These are phyloP conservation scores for Argyresthia goedartella DNA, from an alignment of 2,888 invertebrate species.

Conservation along the genomic window DNA sequence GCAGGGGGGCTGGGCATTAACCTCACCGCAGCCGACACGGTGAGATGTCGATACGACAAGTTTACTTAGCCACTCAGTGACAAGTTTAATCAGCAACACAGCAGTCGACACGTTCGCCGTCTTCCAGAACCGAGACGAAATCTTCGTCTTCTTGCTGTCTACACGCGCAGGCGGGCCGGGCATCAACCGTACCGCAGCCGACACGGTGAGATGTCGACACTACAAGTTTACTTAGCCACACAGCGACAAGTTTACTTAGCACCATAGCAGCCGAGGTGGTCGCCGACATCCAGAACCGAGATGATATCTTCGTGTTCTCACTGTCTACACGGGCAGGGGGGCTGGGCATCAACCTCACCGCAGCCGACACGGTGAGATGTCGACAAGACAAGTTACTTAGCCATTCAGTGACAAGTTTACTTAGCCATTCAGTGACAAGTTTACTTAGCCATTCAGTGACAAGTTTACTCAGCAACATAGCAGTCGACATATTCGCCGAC, in stretches of 20 bases:
- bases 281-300: slow-evolving; percentile 90
- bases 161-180: slow-evolving; percentile 95
- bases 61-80: no score
- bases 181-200: slow-evolving; percentile 95
- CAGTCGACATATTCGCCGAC: slow-evolving; percentile 98
- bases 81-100: no score
- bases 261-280: no score
- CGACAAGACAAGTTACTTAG: not conserved
- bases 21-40: slow-evolving; percentile 93
- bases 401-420: no score
- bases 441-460: no score
- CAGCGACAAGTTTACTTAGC: slow-evolving; percentile 87
- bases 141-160: slow-evolving; percentile 94
- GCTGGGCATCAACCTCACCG: slow-evolving; percentile 94
- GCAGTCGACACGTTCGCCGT: slow-evolving; percentile 92
- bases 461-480: no score
- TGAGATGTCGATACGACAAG: slow-evolving; percentile 64
- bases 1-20: slow-evolving; percentile 98
- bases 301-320: slow-evolving; percentile 95
- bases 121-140: slow-evolving; percentile 90
- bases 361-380: slow-evolving; percentile 91
- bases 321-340: slow-evolving; percentile 95
- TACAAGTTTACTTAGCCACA: slow-evolving; percentile 99
- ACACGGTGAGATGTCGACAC: slow-evolving; percentile 95
- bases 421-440: no score